A percentile compares a stretch with the other conserved stretches of the same genome.
phyloP scores from a whole-genome alignment of 2,797 vertebrate species.

The Siniperca obscura region DNA sequence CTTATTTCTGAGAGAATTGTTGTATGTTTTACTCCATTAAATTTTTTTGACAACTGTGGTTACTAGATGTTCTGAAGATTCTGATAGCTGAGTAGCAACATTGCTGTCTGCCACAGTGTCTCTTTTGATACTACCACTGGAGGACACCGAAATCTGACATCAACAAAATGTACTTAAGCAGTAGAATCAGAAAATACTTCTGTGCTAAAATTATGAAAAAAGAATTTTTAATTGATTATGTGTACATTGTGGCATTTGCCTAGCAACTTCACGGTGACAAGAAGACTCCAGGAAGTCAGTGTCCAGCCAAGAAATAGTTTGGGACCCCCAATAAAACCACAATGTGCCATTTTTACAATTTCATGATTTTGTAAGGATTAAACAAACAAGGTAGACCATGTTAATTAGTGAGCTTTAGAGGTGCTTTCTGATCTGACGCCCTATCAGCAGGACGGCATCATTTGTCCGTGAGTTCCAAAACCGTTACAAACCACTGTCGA shows the following conservation, averaged over 20 bases:
- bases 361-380: not conserved
- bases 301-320: not conserved
- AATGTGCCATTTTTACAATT: not conserved
- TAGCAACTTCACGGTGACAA: not conserved
- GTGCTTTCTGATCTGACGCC: not conserved
- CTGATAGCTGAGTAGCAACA: not conserved
- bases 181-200: too few species aligned
- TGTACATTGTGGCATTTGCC: not conserved
- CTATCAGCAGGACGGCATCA: not conserved
- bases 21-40: not conserved
- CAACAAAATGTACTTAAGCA: too few species aligned
- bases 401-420: not conserved
- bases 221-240: not conserved
- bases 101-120: not conserved
- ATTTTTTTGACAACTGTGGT: not conserved
- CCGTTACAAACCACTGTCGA: not conserved
- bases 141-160: too few species aligned
- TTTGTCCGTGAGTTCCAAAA: not conserved
- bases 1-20: not conserved
- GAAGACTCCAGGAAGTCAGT: not conserved
- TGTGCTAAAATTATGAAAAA: not conserved
- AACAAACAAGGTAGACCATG: not conserved
- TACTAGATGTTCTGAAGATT: not conserved
- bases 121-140: not conserved
- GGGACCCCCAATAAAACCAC: too few species aligned